Percentiles rank a stretch among this genome's conserved stretches.
Evolutionary conservation across 2,888 invertebrate genomes (phyloP).

Genomic region (Eugnorisma glareosa): DNA sequence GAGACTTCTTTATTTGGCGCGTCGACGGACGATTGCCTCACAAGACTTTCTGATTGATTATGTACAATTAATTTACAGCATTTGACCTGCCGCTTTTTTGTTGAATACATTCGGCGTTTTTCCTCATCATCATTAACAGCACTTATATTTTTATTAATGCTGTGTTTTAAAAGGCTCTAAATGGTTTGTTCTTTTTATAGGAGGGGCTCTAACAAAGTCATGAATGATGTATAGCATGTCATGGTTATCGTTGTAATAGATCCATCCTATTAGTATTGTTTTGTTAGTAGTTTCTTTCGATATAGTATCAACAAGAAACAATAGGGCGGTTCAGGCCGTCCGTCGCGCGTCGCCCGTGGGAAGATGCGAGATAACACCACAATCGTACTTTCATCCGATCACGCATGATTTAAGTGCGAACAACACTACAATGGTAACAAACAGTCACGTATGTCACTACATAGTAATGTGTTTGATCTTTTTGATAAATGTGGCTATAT

Average conservation of each 20-base stretch:
- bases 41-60: slow-evolving; percentile 74
- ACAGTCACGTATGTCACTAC: slow-evolving; percentile 57
- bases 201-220: slow-evolving; percentile 58
- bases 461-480: slow-evolving; percentile 45
- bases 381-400: slow-evolving; percentile 87
- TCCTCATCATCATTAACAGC: slow-evolving; percentile 54
- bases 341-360: slow-evolving; percentile 81
- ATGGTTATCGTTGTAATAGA: slow-evolving; percentile 78
- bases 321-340: slow-evolving; percentile 70
- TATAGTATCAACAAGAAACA: slow-evolving; percentile 76
- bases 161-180: slow-evolving; percentile 45
- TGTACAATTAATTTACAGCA: slow-evolving; percentile 61
- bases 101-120: slow-evolving; percentile 52
- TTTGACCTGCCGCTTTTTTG: slow-evolving; percentile 49
- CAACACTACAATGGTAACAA: slow-evolving; percentile 79
- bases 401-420: slow-evolving; percentile 88
- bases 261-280: slow-evolving; percentile 79
- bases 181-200: slow-evolving; percentile 47
- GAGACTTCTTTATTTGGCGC: slow-evolving; percentile 74
- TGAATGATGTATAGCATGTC: slow-evolving; percentile 75
- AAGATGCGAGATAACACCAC: slow-evolving; percentile 83
- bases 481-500: slow-evolving; percentile 32
- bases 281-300: slow-evolving; percentile 76
- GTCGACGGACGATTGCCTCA: slow-evolving; percentile 64
- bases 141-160: slow-evolving; percentile 46